Evolutionary conservation across 2,113 vertebrate species (phyloP).

Genomic region (Mormyrus iriodes): DNA sequence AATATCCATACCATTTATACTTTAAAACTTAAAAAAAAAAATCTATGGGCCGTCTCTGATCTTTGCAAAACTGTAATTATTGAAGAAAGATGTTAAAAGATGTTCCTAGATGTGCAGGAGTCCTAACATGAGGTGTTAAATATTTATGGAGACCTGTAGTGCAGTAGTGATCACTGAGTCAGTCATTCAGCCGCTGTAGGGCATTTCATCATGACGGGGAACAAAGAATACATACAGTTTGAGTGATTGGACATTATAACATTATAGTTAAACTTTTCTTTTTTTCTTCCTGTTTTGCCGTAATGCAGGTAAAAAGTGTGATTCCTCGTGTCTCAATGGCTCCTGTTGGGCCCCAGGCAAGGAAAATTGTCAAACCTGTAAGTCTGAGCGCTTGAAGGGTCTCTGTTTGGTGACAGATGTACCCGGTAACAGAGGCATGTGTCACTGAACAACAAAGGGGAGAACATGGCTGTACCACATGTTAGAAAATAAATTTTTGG

Average conservation of each 20-base stretch:
- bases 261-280: neutral
- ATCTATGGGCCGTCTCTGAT: neutral
- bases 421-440: neutral
- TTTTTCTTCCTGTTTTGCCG: neutral
- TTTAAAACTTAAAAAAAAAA: no score
- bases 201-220: neutral
- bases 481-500: neutral
- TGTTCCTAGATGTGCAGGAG: neutral
- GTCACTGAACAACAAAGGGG: neutral
- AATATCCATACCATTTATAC: neutral
- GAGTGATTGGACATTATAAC: neutral
- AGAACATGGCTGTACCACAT: neutral
- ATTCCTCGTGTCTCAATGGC: slow-evolving; percentile 70
- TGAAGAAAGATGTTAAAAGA: neutral
- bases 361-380: slow-evolving; percentile 84
- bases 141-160: neutral
- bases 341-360: slow-evolving; percentile 82
- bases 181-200: neutral
- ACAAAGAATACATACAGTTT: neutral
- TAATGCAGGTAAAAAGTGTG: slow-evolving; percentile 73
- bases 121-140: neutral
- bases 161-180: neutral
- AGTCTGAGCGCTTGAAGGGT: slow-evolving; percentile 42
- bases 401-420: neutral
- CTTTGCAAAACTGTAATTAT: neutral